Conservation (phyloP, 2,113 vertebrate species). For the Perca schrenkii region DNA sequence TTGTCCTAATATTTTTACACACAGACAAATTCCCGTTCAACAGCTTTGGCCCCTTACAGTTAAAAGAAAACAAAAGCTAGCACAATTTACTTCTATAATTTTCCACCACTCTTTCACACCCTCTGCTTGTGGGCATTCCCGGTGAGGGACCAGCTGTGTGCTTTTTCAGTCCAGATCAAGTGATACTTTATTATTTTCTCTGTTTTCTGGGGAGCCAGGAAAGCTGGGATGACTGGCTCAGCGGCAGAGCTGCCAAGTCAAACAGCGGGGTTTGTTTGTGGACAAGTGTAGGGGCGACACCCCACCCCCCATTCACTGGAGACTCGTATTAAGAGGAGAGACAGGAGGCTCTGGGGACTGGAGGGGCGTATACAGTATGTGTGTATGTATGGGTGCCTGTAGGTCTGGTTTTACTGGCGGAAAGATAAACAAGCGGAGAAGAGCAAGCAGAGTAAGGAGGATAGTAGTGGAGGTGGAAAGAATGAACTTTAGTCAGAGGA, state of each 20-base stretch:
- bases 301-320: conserved; percentile 30
- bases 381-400: conserved; percentile 9
- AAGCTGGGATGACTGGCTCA: conserved; percentile 71
- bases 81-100: conserved; percentile 45
- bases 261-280: conserved; percentile 82
- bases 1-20: conserved; percentile 9
- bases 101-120: conserved; percentile 42
- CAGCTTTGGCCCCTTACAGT: conserved; percentile 23
- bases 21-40: conserved; percentile 9
- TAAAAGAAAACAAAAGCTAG: conserved; percentile 55
- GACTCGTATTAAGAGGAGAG: conserved; percentile 68
- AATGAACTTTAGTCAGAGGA: neutral
- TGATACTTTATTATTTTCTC: conserved; percentile 75
- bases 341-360: conserved; percentile 30
- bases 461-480: neutral
- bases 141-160: conserved; percentile 59
- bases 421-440: conserved; percentile 25
- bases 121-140: conserved; percentile 54
- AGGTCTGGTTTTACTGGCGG: neutral
- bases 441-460: neutral
- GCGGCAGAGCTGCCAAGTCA: conserved; percentile 76
- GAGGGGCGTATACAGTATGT: conserved; percentile 9
- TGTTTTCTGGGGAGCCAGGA: conserved; percentile 69
- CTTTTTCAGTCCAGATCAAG: conserved; percentile 61
- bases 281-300: conserved; percentile 76